A percentile compares a stretch with the other conserved stretches of the same genome.
Conservation (phyloP, 2,113 vertebrate genomes). For the Gallinago jamesoni region DNA sequence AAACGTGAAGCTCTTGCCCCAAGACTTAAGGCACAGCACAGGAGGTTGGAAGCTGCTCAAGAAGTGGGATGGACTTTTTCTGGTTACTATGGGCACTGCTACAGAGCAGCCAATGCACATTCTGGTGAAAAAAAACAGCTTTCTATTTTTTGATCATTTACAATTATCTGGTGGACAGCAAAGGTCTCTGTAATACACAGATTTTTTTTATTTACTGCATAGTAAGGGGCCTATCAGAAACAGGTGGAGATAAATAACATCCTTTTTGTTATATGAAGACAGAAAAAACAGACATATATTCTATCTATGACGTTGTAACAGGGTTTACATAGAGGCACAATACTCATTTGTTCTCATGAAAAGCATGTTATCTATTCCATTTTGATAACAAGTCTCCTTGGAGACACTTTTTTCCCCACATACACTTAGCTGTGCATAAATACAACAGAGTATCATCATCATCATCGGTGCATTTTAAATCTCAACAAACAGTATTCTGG, state of each 20-base stretch:
- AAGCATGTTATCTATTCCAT: background rate
- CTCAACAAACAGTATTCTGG: background rate
- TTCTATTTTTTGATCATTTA: rapidly evolving
- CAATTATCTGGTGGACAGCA: background rate
- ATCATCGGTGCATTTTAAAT: background rate
- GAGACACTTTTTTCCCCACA: background rate
- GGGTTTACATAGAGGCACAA: background rate
- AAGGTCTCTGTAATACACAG: background rate
- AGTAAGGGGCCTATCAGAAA: background rate
- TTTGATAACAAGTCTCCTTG: background rate
- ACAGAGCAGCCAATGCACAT: background rate
- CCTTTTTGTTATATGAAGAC: background rate
- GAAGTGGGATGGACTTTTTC: background rate
- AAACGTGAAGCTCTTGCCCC: background rate
- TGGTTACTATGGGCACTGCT: background rate
- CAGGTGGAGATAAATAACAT: background rate
- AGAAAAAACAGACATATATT: background rate
- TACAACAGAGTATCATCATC: background rate
- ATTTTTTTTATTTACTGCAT: background rate
- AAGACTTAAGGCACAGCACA: background rate
- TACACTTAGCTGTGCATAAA: background rate
- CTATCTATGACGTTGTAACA: background rate
- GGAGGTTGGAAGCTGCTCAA: background rate
- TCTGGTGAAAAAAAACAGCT: background rate
- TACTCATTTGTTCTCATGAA: background rate